phyloP scores from a whole-genome alignment of 2,888 invertebrate genomes.

The Alentia gelatinosa region DNA sequence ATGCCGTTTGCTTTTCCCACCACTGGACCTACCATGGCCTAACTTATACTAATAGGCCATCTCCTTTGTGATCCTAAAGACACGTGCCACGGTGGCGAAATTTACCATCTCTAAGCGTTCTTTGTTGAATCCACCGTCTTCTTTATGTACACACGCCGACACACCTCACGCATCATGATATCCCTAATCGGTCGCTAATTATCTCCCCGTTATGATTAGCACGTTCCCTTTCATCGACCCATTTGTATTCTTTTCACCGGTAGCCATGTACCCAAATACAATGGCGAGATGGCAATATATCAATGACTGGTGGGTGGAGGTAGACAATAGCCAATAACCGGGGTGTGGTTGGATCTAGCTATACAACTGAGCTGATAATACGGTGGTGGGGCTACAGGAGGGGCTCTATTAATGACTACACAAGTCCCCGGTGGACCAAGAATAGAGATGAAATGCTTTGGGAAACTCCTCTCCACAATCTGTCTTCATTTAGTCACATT shows the following conservation, averaged over 20 bases:
- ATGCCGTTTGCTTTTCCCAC: too few relatives aligned
- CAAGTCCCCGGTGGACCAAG: background rate
- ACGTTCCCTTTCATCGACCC: background rate
- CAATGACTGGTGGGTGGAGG: background rate
- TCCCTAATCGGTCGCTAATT: slow-evolving; percentile 6
- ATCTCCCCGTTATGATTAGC: background rate
- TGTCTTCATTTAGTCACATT: background rate
- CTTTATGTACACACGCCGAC: background rate
- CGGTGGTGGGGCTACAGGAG: background rate
- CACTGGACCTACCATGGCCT: too few relatives aligned
- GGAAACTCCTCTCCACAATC: background rate
- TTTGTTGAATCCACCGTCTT: background rate
- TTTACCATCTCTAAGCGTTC: too few relatives aligned
- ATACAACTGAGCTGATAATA: background rate
- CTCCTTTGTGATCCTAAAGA: too few relatives aligned
- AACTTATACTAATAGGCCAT: too few relatives aligned
- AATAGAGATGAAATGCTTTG: background rate
- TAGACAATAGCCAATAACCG: too few relatives aligned
- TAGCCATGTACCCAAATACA: background rate
- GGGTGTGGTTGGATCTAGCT: too few relatives aligned
- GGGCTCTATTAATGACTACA: background rate
- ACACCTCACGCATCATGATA: background rate
- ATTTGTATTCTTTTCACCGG: background rate
- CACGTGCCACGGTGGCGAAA: too few relatives aligned
- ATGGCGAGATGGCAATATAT: background rate